Conservation (phyloP, 2,113 vertebrate genomes). For the Stomatorhinus ivindoensis region DNA sequence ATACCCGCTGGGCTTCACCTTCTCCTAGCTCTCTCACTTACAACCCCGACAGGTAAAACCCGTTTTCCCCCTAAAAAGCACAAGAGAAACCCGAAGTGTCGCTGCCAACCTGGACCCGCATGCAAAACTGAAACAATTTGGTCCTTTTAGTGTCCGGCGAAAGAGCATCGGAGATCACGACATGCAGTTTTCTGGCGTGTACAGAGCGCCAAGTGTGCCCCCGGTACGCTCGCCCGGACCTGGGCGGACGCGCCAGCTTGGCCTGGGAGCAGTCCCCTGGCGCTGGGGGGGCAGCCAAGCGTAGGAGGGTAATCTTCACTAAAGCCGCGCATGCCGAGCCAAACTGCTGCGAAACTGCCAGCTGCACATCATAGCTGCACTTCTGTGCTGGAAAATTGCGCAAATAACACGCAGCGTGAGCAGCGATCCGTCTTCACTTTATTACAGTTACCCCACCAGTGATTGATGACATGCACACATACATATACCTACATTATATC, state of each 20-base stretch:
- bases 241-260: slow-evolving; percentile 25
- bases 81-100: background rate
- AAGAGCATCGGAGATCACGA: background rate
- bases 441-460: background rate
- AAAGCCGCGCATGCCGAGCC: slow-evolving; percentile 15
- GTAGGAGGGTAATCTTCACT: slow-evolving; percentile 31
- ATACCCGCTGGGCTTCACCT: background rate
- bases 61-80: background rate
- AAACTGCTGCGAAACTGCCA: background rate
- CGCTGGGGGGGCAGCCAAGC: slow-evolving; percentile 14
- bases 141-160: background rate
- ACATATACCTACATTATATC: background rate
- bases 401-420: background rate
- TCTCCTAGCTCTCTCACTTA: background rate
- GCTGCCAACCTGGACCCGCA: background rate
- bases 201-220: background rate
- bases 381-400: background rate
- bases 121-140: background rate
- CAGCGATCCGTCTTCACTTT: background rate
- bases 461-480: background rate
- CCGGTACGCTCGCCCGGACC: slow-evolving; percentile 15
- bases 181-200: background rate
- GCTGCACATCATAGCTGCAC: background rate
- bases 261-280: slow-evolving; percentile 15
- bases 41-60: background rate